phyloP scores from a whole-genome alignment of 2,888 invertebrate genomes.

The Neoaliturus tenellus region DNA sequence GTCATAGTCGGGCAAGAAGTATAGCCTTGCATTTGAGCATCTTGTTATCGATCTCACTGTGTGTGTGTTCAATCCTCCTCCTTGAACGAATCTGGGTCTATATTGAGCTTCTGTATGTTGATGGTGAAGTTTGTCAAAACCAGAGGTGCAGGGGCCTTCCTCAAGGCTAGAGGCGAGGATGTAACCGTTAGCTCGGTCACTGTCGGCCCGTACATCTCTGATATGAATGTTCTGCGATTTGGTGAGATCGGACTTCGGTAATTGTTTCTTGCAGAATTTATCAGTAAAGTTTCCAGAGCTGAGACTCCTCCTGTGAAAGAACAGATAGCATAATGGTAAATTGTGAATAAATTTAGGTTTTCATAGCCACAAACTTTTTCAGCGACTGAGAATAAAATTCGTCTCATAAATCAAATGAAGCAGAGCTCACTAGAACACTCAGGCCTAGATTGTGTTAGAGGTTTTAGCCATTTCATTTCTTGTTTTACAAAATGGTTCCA shows the following conservation, averaged over 20 bases:
- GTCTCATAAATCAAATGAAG: too few species aligned
- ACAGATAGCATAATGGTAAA: too few species aligned
- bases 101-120: conserved; percentile 30
- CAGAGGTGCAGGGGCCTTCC: not conserved
- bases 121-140: conserved; percentile 24
- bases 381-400: too few species aligned
- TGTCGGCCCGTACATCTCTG: conserved; percentile 7
- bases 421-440: too few species aligned
- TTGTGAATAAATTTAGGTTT: too few species aligned
- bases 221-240: not conserved
- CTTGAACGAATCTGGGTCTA: conserved; percentile 72
- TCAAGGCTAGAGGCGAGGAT: not conserved
- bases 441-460: too few species aligned
- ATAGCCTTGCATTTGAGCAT: too few species aligned
- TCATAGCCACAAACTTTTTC: too few species aligned
- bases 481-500: too few species aligned
- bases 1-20: too few species aligned
- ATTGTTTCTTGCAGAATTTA: not conserved
- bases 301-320: conserved; percentile 3
- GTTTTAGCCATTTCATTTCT: too few species aligned
- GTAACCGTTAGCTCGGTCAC: conserved; percentile 18
- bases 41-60: too few species aligned
- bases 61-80: not conserved
- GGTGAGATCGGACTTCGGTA: not conserved
- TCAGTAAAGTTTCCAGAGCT: conserved; percentile 6